Conservation (phyloP, 2,113 vertebrate species). For the Oreochromis spilurus region DNA sequence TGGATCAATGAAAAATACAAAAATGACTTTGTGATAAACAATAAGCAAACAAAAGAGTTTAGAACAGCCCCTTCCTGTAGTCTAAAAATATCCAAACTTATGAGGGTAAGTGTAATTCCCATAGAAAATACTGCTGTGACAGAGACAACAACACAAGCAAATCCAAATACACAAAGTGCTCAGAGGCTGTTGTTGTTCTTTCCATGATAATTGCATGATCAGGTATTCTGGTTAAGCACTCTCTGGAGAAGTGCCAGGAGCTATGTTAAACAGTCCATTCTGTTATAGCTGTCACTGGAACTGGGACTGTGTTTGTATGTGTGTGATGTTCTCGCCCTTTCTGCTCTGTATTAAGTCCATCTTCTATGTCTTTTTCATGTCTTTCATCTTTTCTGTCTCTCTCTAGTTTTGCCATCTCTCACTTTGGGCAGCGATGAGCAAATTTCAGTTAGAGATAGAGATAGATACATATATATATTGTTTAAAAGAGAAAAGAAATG, state of each 20-base stretch:
- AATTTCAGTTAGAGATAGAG: not conserved
- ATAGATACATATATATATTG: no score
- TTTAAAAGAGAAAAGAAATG: not conserved
- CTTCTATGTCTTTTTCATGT: not conserved
- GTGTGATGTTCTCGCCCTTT: not conserved
- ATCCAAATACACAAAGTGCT: not conserved
- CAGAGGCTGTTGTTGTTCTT: slow-evolving; percentile 37
- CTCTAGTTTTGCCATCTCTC: not conserved
- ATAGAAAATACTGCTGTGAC: not conserved
- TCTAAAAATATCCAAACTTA: not conserved
- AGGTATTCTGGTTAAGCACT: slow-evolving; percentile 51
- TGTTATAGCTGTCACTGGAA: slow-evolving; percentile 18
- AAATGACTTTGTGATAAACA: not conserved
- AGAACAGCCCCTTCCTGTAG: not conserved
- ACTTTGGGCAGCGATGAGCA: not conserved
- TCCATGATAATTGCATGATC: slow-evolving; percentile 53
- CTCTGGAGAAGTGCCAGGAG: slow-evolving; percentile 36
- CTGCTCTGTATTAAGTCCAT: not conserved
- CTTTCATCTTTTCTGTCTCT: not conserved
- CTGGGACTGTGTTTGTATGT: not conserved
- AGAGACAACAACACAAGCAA: not conserved
- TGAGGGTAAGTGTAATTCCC: not conserved
- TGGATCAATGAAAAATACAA: not conserved
- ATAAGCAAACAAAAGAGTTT: not conserved
- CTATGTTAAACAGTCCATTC: slow-evolving; percentile 41